Evolutionary conservation across 2,888 invertebrate genomes (phyloP).

Genomic region (Tenthredo notha): DNA sequence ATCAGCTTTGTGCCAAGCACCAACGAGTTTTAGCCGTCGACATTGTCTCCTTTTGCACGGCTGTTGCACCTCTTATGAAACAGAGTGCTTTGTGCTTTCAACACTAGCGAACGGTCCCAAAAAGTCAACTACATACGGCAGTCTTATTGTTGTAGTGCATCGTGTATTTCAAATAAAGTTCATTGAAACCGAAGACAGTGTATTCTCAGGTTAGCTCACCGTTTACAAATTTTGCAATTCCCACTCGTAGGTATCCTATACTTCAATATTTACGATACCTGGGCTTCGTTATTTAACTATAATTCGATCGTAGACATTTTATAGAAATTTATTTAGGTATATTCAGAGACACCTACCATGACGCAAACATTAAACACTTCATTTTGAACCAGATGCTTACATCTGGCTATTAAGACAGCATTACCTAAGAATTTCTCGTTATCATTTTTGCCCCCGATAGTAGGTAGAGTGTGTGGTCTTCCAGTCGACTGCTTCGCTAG

Average conservation of each 20-base stretch:
- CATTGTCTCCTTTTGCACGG: conserved; percentile 46
- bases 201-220: not conserved
- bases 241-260: not conserved
- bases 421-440: not conserved
- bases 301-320: not conserved
- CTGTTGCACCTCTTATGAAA: conserved; percentile 40
- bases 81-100: conserved; percentile 37
- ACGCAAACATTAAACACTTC: not conserved
- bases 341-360: not conserved
- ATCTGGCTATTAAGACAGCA: not conserved
- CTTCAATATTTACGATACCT: not conserved
- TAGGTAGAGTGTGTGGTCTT: not conserved
- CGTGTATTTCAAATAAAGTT: conserved; percentile 32
- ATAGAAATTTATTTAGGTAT: not conserved
- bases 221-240: not conserved
- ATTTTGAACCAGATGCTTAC: not conserved
- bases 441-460: not conserved
- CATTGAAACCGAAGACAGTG: not conserved
- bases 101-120: conserved; percentile 1
- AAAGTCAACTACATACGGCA: conserved; percentile 47
- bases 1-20: conserved; percentile 42
- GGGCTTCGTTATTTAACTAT: not conserved
- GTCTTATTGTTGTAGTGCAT: not conserved
- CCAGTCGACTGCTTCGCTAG: not conserved
- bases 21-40: conserved; percentile 37